phyloP scores from a whole-genome alignment of 2,797 vertebrate genomes.

The Propithecus deckenii region DNA sequence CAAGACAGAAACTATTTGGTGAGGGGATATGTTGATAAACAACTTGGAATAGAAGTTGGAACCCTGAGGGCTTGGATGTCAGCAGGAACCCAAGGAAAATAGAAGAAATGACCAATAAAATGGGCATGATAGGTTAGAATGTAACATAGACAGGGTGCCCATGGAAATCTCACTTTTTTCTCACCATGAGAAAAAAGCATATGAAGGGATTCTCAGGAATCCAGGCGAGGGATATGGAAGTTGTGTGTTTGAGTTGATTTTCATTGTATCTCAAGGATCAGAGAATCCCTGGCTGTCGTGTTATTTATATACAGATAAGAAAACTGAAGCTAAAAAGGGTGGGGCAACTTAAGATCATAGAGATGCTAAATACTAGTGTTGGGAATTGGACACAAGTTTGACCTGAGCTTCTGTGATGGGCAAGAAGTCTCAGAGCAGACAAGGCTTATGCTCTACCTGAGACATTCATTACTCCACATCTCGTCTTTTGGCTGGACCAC shows the following conservation, averaged over 20 bases:
- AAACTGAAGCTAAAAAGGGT: background rate
- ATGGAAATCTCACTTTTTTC: background rate
- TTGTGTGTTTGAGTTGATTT: background rate
- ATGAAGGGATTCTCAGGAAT: background rate
- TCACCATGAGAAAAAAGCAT: background rate
- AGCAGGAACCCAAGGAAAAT: background rate
- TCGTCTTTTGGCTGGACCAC: background rate
- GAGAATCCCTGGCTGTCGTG: background rate
- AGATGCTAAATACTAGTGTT: background rate
- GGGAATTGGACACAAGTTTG: background rate
- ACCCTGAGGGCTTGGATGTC: background rate
- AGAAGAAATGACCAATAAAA: background rate
- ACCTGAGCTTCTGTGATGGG: background rate
- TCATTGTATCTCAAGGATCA: background rate
- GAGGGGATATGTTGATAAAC: background rate
- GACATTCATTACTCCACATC: background rate
- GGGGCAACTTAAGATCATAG: background rate
- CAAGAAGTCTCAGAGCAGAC: background rate
- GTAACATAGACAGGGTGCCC: too few relatives aligned
- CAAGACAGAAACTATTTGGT: background rate
- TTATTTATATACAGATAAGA: background rate
- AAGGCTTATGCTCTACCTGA: background rate
- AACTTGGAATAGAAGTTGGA: background rate
- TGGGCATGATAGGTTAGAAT: accelerated
- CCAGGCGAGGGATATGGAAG: background rate